Conservation (phyloP, 2,113 vertebrate genomes). For the Sylvilagus bachmani region DNA sequence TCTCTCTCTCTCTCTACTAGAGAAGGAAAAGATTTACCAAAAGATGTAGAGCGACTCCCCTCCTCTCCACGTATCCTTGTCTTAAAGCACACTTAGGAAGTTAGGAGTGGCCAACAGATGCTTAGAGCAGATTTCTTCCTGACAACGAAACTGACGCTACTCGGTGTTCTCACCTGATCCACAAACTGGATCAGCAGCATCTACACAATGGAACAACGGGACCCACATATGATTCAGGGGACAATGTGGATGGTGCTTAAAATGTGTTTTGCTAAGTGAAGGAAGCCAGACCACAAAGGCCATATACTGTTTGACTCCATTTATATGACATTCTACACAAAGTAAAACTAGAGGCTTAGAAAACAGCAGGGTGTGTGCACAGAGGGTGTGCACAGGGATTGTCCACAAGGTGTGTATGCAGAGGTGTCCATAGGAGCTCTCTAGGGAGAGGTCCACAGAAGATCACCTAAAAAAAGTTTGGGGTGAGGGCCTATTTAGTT, state of each 20-base stretch:
- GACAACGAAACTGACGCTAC: background rate
- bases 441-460: too few relatives aligned
- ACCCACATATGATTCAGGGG: too few relatives aligned
- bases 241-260: too few relatives aligned
- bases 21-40: background rate
- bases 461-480: too few relatives aligned
- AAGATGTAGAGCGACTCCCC: background rate
- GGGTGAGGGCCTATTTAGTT: too few relatives aligned
- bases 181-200: background rate
- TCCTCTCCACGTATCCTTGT: background rate
- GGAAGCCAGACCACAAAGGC: background rate
- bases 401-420: background rate
- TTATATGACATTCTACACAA: background rate
- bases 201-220: background rate
- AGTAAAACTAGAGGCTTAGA: background rate
- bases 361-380: background rate
- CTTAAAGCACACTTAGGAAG: background rate
- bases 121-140: background rate
- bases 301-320: background rate
- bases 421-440: too few relatives aligned
- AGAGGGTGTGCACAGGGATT: too few relatives aligned
- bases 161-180: background rate
- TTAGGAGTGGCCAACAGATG: background rate
- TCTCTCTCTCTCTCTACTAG: too few relatives aligned
- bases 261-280: background rate